A percentile compares a stretch with the other conserved stretches of the same genome.
phyloP scores from a whole-genome alignment of 1,140 invertebrate species.

The fruit fly (Drosophila melanogaster) region Release_6_plus_ISO1_MT NC_004354.4:7066001-7066500 shows the following conservation, averaged over 20 bases:
- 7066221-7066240: too few relatives aligned
- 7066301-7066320: too few relatives aligned
- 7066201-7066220: too few relatives aligned
- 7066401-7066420: not conserved
- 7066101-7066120: not conserved
- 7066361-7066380: not conserved
- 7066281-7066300: too few relatives aligned
- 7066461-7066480: slow-evolving; percentile 14
- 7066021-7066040: slow-evolving; percentile 2
- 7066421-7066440: slow-evolving; percentile 1
- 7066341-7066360: not conserved
- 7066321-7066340: too few relatives aligned
- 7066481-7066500: not conserved
- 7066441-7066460: not conserved
- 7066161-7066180: too few relatives aligned
- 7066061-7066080: slow-evolving; percentile 49
- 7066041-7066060: slow-evolving; percentile 55
- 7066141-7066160: not conserved
- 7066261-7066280: too few relatives aligned
- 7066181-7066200: too few relatives aligned
- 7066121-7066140: not conserved
- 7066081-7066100: slow-evolving; percentile 18
- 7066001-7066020: not conserved
- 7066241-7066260: too few relatives aligned
- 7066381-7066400: not conserved